Evolutionary conservation across 92 coral and sea anemone genomes (phyloP).

Genomic region (Galaxea fascicularis): DNA sequence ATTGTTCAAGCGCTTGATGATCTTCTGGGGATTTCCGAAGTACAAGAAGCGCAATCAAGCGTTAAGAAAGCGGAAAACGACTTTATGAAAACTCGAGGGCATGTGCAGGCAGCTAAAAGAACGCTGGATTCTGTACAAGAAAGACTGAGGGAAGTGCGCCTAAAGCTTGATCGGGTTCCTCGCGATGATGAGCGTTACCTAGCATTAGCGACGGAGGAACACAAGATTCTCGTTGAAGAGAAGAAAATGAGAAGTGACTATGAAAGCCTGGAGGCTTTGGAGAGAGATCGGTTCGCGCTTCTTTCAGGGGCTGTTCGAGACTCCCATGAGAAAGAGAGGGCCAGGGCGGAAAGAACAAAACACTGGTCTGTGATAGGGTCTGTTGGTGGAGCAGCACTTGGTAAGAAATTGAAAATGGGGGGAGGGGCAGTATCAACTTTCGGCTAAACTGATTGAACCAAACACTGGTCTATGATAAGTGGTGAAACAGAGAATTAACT

Average conservation of each 20-base stretch:
- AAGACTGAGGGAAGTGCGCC: conserved; percentile 83
- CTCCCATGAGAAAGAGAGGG: conserved; percentile 95
- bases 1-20: conserved; percentile 78
- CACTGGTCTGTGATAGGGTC: conserved; percentile 99
- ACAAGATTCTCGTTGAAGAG: conserved; percentile 85
- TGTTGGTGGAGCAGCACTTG: conserved; percentile 92
- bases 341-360: conserved; percentile 96
- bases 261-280: conserved; percentile 77
- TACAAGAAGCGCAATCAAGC: conserved; percentile 81
- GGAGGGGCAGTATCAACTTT: not conserved
- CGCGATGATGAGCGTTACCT: conserved; percentile 96
- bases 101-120: conserved; percentile 74
- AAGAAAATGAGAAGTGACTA: conserved; percentile 74
- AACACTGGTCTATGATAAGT: too few relatives aligned
- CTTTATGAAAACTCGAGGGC: conserved; percentile 80
- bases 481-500: too few relatives aligned
- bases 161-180: conserved; percentile 88
- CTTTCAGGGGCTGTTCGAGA: conserved; percentile 91
- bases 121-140: conserved; percentile 71
- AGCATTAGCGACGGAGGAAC: conserved; percentile 94
- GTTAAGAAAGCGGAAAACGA: conserved; percentile 89
- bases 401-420: conserved; percentile 48
- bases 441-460: too few relatives aligned
- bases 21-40: conserved; percentile 92
- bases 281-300: conserved; percentile 90